Evolutionary conservation across 2,113 vertebrate species (phyloP).

Genomic region (Mionectes macconnelli): DNA sequence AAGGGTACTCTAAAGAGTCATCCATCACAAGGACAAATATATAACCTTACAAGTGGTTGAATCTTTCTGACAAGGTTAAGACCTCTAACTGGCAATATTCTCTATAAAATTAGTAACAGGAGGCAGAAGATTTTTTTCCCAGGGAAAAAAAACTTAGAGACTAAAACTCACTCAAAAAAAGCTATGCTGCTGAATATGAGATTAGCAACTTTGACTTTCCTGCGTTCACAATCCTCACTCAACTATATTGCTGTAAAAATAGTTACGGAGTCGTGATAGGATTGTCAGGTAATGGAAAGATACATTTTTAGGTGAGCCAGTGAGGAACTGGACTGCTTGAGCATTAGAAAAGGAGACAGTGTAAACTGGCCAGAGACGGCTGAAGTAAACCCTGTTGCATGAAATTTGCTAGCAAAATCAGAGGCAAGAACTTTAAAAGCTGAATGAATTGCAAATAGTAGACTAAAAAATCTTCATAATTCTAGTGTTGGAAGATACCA

Average conservation of each 20-base stretch:
- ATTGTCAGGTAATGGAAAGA: neutral
- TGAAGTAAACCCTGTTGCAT: neutral
- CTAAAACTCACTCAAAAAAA: neutral
- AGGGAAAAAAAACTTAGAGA: neutral
- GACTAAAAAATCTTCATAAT: neutral
- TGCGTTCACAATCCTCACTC: neutral
- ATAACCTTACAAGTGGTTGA: constrained; percentile 18
- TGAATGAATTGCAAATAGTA: neutral
- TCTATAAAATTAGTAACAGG: constrained; percentile 36
- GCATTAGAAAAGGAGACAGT: neutral
- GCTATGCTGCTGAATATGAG: neutral
- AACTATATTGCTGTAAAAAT: neutral
- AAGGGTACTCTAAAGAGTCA: neutral
- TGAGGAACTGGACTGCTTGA: neutral
- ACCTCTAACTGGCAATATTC: constrained; percentile 16
- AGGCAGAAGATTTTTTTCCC: constrained; percentile 24
- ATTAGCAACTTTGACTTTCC: neutral
- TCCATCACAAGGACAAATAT: constrained; percentile 59
- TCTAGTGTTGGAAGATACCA: neutral
- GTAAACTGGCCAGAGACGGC: neutral
- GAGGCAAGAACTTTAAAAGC: neutral
- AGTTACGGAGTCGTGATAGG: neutral
- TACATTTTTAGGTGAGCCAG: neutral
- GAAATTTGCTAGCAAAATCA: neutral
- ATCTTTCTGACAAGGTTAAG: constrained; percentile 57